Evolutionary conservation across 2,888 invertebrate genomes (phyloP), one percentile per base, ranked within the genome.

Genomic region (Chymomyza amoena): DNA sequence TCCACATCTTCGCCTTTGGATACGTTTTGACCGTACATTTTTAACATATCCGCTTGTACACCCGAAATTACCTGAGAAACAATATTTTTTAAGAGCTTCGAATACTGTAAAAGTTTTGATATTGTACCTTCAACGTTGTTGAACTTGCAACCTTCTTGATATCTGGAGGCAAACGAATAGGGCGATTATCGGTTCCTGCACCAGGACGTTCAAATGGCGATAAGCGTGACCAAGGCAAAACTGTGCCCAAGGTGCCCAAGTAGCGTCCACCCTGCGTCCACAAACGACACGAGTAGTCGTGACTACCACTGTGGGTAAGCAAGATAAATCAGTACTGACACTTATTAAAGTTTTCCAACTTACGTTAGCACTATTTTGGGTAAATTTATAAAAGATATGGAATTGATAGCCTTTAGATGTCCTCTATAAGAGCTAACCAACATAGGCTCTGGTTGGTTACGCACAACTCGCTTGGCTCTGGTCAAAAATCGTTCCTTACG

Each of bases 181-280:
- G 67, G 1, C 72, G 75, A 62, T 74, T 72, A n/a, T 92, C 87
- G 36, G 93, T 92, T 1, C 84, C 82, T n/a, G 92, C 90, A 6
- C 89, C 13, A 45, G 39, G 7, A 10, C 39, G 86, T 60, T 90
- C 90, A 6, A 91, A 90, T n/a, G 93, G 91, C 2, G 93, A 91
- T 45, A 94, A 81, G 54, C 93, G 92, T 32, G 92, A 91, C 95
- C 95, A 96, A 0, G 93, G 92, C 81, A 93, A 92, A 78, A 94
- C 94, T 64, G 95, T 94, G 65, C 97, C 97, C 77, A 97, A 92
- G 6, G 96, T 96, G 77, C 95, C 95, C 78, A 97, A 88, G 88
- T 94, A 94, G 82, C 93, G 93, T 50, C 96, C 96, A 56, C 94
- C 93, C 69, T 96, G 90, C 0, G 94, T 94, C 96, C 96, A 96